Percentiles rank a stretch among this genome's conserved stretches.
Conservation (phyloP, 2,113 vertebrate genomes). For the Trematocara stigmaticum region DNA sequence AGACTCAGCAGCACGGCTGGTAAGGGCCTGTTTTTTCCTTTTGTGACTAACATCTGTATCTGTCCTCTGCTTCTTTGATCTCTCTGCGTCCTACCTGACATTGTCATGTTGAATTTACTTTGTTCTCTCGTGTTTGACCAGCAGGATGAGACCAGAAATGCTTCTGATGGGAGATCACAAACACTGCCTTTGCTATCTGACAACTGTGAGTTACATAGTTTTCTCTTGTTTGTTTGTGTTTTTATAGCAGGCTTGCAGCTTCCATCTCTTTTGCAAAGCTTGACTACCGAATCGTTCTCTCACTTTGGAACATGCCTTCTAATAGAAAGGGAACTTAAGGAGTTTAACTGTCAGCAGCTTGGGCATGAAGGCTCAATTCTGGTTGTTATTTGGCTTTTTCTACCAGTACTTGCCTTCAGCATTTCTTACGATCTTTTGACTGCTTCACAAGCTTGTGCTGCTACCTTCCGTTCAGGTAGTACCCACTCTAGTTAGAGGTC, state of each 20-base stretch:
- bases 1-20: conserved; percentile 52
- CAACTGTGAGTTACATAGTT: conserved; percentile 54
- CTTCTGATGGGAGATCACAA: conserved; percentile 43
- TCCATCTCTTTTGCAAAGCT: background rate
- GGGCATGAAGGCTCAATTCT: background rate
- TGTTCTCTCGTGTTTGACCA: background rate
- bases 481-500: background rate
- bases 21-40: conserved; percentile 12
- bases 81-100: background rate
- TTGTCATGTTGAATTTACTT: background rate
- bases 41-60: background rate
- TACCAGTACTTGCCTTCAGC: background rate
- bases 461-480: background rate
- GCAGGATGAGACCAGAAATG: conserved; percentile 57
- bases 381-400: background rate
- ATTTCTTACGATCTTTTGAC: conserved; percentile 1
- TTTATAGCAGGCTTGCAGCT: background rate
- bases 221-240: background rate
- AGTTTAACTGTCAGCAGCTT: background rate
- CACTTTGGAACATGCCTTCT: background rate
- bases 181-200: conserved; percentile 26
- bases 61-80: background rate
- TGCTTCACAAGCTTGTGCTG: background rate
- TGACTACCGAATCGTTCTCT: background rate
- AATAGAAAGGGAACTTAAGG: background rate